Evolutionary conservation across 2,888 invertebrate genomes (phyloP), one percentile per base, ranked within the genome.

Genomic region (Ptilodon capucinus): DNA sequence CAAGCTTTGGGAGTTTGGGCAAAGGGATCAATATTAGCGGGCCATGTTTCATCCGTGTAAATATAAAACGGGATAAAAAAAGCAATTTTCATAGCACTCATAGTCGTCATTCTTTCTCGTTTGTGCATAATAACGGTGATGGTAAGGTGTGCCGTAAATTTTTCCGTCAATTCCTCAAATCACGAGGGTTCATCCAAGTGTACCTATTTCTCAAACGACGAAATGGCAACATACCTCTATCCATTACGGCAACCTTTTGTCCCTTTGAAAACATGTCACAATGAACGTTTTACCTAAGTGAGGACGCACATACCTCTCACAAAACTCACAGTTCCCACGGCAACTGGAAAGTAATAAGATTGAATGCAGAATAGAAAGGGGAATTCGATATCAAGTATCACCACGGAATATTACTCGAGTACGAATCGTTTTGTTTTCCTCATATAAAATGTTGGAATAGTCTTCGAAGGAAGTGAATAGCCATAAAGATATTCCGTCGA

Each of bases 341-440:
- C 44, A 68, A 64, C 68, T 64, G 67, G 70, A 71, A 79, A 68
- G 71, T 76, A 72, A 76, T 71, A 66, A 58, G 60, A 59, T 49
- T 48, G 43, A 62, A 66, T 64, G 54, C 51, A 42, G 48, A 56
- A 60, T 52, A 59, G 42, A 51, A 58, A 63, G 48, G 54, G 41
- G 51, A 60, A 67, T 68, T 66, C 58, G 61, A 74, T 76, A 73
- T 72, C 65, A 65, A 69, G 57, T 68, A 70, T 64, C 70, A 71
- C 66, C 65, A 71, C 44, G 17, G 46, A 53, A 67, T 70, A 69
- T 73, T 71, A 68, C 69, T 72, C 66, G 57, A 61, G 57, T 55
- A 58, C 35, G 64, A 76, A 74, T 73, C 51, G 68, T 61, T 69
- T 68, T 74, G 71, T 76, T 76, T 75, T 71, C 74, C 55, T 62